These are phyloP conservation scores for Scotopteryx bipunctaria DNA, from an alignment of 2,888 invertebrate species.

Conservation along the genomic window DNA sequence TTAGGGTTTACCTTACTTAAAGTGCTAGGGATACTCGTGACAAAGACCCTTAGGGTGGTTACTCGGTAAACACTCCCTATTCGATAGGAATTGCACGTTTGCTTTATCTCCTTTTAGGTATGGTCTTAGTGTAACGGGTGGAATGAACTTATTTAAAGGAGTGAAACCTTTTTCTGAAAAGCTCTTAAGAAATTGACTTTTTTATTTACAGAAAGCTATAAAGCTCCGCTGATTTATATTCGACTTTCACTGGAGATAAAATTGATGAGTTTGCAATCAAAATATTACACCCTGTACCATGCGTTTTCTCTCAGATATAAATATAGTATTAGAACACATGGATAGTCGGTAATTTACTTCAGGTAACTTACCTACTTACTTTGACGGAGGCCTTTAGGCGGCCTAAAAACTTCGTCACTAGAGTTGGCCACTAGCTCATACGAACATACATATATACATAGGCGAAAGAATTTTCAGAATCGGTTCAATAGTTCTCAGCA, in stretches of 20 bases:
- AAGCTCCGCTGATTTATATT: constrained; percentile 11
- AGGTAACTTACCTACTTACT: too few species aligned
- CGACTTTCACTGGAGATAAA: constrained; percentile 12
- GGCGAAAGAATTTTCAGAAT: too few species aligned
- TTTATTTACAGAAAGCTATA: constrained; percentile 31
- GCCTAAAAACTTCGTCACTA: too few species aligned
- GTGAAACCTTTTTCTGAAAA: constrained; percentile 44
- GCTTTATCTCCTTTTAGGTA: constrained; percentile 54
- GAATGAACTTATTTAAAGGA: constrained; percentile 40
- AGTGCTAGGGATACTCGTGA: constrained; percentile 52
- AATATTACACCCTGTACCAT: too few species aligned
- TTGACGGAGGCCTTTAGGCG: too few species aligned
- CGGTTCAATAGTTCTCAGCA: too few species aligned
- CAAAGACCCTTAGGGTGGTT: constrained; percentile 44
- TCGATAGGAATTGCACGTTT: constrained; percentile 56
- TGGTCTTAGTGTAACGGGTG: constrained; percentile 45
- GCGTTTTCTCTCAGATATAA: too few species aligned
- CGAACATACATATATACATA: too few species aligned
- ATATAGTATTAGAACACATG: too few species aligned
- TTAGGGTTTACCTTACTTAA: constrained; percentile 44
- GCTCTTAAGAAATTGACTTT: constrained; percentile 42
- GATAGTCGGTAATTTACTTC: too few species aligned
- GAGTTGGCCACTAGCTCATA: too few species aligned
- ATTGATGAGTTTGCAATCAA: background rate
- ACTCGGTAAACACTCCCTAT: constrained; percentile 54